Percentiles rank a stretch among this genome's conserved stretches.
Conservation (phyloP, 2,113 vertebrate species). For the Diadophis punctatus region DNA sequence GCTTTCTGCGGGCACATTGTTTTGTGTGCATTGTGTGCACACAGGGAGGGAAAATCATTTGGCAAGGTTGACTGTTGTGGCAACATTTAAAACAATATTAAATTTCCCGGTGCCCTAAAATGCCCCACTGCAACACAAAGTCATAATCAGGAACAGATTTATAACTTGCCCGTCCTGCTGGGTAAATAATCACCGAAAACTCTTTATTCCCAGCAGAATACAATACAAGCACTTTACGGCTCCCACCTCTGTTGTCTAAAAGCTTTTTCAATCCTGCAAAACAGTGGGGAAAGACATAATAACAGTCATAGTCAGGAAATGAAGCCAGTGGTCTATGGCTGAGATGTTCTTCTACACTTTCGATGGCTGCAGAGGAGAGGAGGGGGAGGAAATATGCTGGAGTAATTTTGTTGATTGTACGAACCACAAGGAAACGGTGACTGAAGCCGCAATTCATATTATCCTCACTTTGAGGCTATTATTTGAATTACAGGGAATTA, state of each 20-base stretch:
- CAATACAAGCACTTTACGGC: background rate
- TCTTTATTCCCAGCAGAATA: background rate
- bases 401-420: background rate
- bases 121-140: background rate
- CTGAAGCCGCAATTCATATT: background rate
- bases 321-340: background rate
- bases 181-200: background rate
- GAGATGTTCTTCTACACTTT: background rate
- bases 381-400: background rate
- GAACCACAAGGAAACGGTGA: background rate
- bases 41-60: background rate
- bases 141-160: conserved; percentile 11
- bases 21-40: background rate
- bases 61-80: background rate
- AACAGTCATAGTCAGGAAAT: background rate
- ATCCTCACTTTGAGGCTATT: background rate
- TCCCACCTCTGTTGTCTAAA: background rate
- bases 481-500: background rate
- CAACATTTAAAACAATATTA: background rate
- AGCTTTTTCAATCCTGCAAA: background rate
- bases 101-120: conserved; percentile 2
- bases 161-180: background rate
- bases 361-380: background rate
- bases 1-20: background rate
- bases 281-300: background rate